These are phyloP conservation scores for Morus bassanus DNA, from an alignment of 2,797 vertebrate species.

Conservation along the genomic window DNA sequence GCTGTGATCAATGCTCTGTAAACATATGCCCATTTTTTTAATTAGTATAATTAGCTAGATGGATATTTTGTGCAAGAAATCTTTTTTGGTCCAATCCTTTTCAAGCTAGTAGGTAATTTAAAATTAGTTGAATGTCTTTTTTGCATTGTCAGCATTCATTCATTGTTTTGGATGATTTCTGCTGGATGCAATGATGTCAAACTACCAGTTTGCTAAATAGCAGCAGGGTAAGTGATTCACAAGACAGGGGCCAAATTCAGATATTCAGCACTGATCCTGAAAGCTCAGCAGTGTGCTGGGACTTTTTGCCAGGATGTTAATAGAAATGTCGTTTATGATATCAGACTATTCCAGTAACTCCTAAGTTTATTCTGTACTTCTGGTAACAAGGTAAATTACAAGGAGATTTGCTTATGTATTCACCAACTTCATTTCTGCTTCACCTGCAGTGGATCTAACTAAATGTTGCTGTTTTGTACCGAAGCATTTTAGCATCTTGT, in stretches of 20 bases:
- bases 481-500: background rate
- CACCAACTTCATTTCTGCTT: background rate
- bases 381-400: background rate
- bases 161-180: background rate
- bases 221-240: background rate
- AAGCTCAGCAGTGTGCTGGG: background rate
- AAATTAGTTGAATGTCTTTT: background rate
- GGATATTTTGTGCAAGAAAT: background rate
- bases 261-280: background rate
- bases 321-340: background rate
- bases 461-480: background rate
- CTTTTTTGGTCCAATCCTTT: background rate
- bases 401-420: background rate
- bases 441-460: background rate
- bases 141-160: background rate
- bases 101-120: background rate
- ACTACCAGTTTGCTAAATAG: background rate
- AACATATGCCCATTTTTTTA: background rate
- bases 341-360: background rate
- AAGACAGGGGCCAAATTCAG: background rate
- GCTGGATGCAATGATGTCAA: background rate
- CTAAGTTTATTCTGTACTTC: background rate
- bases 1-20: background rate
- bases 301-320: background rate
- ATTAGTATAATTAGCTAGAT: background rate